Base-by-base conservation (phyloP, 2,888 invertebrate species). In the Pyrocoelia pectoralis region DNA sequence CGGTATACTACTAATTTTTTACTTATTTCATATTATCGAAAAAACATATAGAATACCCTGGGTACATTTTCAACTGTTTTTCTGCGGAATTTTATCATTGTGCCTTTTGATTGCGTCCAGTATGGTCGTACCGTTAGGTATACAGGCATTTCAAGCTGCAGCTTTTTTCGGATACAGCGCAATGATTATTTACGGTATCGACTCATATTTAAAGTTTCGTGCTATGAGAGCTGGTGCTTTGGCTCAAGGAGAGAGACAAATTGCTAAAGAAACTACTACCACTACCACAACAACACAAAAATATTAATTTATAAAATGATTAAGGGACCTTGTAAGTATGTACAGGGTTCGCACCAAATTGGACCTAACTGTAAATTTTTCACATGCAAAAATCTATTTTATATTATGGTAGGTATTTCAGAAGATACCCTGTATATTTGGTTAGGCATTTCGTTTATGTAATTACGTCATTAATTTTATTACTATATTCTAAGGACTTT, bases 101-200 rank as follows among this genome's bases (percentile, higher is more conserved):
- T 86, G 92, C 68, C 94, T 91, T 78, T 82, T 95, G 66, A 84
- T 94, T 60, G 93, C 92, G 0, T 86, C 92, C 0, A 85, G 88
- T 19, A 81, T 94, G 60, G 89, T 89, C 1, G 87, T 89, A 15
- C 86, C 89, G 0, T 84, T 84, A 24, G 81, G 80, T 1, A 83
- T 84, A 55, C 84, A 85, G 70, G 86, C 88, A 0, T 89, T 85
- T 77, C 83, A 86, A 1, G 89, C 89, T 4, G 94, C 92, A 64
- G 88, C 91, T 72, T 91, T 95, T 82, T 95, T 95, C 81, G 95
- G 94, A 14, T 95, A 91, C 82, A 86, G 87, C 70, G 90, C 90
- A 13, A 93, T 92, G 89, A 79, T 89, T 17, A 87, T 86, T 28
- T 96, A 95, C 82, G 92, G 86, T 1, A 85, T 85, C 69, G 95